These are phyloP conservation scores for Callipepla californica DNA, from an alignment of 2,113 vertebrate genomes.

Conservation along the genomic window DNA sequence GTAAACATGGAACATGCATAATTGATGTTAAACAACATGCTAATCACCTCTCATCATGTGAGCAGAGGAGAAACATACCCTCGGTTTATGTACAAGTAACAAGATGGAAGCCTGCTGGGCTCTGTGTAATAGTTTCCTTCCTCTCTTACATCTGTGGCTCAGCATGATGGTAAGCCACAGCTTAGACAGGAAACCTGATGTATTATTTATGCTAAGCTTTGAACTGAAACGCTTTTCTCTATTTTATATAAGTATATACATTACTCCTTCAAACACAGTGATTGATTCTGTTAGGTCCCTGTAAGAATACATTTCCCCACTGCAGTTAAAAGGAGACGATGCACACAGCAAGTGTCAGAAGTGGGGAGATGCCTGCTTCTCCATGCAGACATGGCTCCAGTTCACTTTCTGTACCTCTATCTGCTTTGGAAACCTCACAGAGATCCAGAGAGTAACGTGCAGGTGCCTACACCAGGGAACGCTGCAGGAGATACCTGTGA, in stretches of 20 bases:
- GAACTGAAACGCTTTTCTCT: conserved; percentile 25
- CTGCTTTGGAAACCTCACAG: neutral
- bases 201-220: conserved; percentile 58
- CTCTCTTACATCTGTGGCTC: conserved; percentile 11
- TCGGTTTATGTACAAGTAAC: conserved; percentile 58
- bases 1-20: conserved; percentile 66
- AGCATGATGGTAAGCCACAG: conserved; percentile 24
- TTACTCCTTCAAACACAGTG: neutral
- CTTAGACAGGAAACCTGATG: conserved; percentile 41
- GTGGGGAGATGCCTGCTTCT: fast-evolving
- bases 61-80: neutral
- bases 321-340: neutral
- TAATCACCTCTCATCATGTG: conserved; percentile 66
- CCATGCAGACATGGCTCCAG: fast-evolving
- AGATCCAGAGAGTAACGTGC: neutral
- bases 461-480: neutral
- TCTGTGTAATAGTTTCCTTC: neutral
- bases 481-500: neutral
- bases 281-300: neutral
- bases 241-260: conserved; percentile 32
- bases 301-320: neutral
- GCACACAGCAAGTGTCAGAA: fast-evolving
- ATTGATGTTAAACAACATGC: conserved; percentile 62
- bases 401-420: neutral
- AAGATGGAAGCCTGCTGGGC: conserved; percentile 52